Evolutionary conservation across 2,888 invertebrate species (phyloP), one percentile per base, ranked within the genome.

Genomic region (Cheilosia soror): DNA sequence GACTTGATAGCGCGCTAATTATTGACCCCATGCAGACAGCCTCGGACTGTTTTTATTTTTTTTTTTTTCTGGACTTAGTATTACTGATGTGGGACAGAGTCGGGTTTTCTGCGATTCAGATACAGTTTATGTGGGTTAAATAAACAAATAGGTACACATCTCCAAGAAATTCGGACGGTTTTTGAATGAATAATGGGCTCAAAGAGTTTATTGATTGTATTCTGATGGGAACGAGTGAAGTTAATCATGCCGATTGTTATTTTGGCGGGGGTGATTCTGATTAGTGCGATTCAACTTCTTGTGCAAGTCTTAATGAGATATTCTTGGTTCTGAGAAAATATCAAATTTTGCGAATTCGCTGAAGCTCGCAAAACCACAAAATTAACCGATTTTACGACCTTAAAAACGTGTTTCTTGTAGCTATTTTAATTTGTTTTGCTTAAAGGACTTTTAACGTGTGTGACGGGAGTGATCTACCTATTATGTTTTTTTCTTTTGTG

Each of bases 11-110:
- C 63, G 63, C 55, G 62, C 63, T 81, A 69, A 81, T 69, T 75
- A 58, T 63, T 81, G 81, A 75, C 75, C 81, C 73, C 75, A 57
- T 81, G 75, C 69, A 69, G 69, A 58, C 57, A 42, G 29, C 20
- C 7, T 55, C 77, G 40, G 47, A 72, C 68, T 9, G 42, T 31
- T 27, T 57, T 15, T 31, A 42, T 33, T 60, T n/a, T 66, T 27
- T 49, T 25, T 25, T 51, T 66, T 57, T 55, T 33, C 29, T 44
- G 15, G 29, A 5, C 42, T 51, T 13, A 27, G 25, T 20, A 2
- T 29, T 29, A 62, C 53, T 60, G 76, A 60, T 51, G 27, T 55
- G 73, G 62, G 47, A 40, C 55, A 73, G 60, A 80, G 53, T 79
- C 29, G 58, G 27, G 44, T 40, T 58, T 62, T 55, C 27, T 37